Conservation (phyloP, 2,113 vertebrate genomes). For the Pluvianellus socialis region DNA sequence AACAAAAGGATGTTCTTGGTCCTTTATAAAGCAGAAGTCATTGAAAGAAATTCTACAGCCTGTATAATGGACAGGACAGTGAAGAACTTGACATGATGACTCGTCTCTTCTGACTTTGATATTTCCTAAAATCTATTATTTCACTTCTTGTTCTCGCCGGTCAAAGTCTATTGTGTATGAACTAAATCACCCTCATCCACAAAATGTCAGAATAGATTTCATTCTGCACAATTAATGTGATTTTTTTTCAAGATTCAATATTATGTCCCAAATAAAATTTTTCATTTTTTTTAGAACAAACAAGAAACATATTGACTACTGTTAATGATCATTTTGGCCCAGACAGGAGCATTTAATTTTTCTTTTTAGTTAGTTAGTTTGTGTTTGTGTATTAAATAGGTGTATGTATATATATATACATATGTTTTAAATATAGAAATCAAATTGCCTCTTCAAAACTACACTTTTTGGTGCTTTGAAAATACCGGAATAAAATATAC, state of each 20-base stretch:
- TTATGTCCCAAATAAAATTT: not conserved
- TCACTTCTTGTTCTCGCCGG: not conserved
- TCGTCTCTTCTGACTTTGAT: not conserved
- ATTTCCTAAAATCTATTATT: not conserved
- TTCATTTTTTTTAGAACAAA: not conserved
- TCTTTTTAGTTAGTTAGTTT: not conserved
- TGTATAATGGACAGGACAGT: not conserved
- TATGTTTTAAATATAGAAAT: not conserved
- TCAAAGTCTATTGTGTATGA: not conserved
- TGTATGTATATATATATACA: no score
- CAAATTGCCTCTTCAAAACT: not conserved
- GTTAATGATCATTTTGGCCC: not conserved
- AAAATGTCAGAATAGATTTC: not conserved
- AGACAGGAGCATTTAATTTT: not conserved
- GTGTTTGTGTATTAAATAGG: not conserved
- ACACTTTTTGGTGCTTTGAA: not conserved
- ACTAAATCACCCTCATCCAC: not conserved
- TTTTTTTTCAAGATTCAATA: not conserved
- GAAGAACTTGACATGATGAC: not conserved
- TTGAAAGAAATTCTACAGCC: not conserved
- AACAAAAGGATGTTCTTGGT: not conserved
- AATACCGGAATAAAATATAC: not conserved
- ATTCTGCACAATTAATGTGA: not conserved
- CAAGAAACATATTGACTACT: not conserved
- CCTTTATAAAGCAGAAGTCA: not conserved